Base-by-base conservation (phyloP, 2,797 vertebrate genomes). In the Platyrinchus mystaceus region DNA sequence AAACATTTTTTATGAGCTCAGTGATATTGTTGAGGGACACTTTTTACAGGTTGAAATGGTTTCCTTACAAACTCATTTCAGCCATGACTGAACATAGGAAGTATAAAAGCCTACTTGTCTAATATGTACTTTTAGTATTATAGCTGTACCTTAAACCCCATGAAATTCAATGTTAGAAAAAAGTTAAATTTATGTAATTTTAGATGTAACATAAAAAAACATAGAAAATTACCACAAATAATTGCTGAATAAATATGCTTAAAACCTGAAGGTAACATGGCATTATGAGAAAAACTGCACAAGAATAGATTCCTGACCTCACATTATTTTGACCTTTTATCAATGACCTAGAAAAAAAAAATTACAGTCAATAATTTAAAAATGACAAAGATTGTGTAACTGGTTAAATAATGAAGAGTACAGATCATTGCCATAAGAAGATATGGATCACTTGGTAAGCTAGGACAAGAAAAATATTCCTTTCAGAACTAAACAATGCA, bases 131-230 rank as follows among this genome's bases (percentile, higher is more conserved):
- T 53, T 67, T 58, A 84, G 7, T 20, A 24, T 77, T 52, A 49
- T 2, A 70, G 9, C 28, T 2, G 1, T 37, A 53, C 5, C 27
- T 46, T 50, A 67, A 83, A 58, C 2, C 0, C 0, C 5, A 78
- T 28, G 2, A 78, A 63, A 60, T 50, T 39, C 4, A 11, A 13
- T 56, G 10, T 27, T 56, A 22, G 28, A 58, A 55, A 70, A 74
- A 73, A 53, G 3, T 24, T 74, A 39, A 3, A 43, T 60, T 47
- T 53, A 15, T 22, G 11, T 37, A 11, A 37, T 37, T 37, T 37
- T 37, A 63, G 26, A 56, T 39, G 7, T 19, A 68, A 24, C 7
- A 49, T 67, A 34, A 69, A 56, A 47, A 74, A 30, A 18, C 3
- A 47, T 4, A 28, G 6, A 69, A 37, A 50, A 69, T 68, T 37